phyloP scores from a whole-genome alignment of 2,888 invertebrate genomes.

The Leuctra nigra region DNA sequence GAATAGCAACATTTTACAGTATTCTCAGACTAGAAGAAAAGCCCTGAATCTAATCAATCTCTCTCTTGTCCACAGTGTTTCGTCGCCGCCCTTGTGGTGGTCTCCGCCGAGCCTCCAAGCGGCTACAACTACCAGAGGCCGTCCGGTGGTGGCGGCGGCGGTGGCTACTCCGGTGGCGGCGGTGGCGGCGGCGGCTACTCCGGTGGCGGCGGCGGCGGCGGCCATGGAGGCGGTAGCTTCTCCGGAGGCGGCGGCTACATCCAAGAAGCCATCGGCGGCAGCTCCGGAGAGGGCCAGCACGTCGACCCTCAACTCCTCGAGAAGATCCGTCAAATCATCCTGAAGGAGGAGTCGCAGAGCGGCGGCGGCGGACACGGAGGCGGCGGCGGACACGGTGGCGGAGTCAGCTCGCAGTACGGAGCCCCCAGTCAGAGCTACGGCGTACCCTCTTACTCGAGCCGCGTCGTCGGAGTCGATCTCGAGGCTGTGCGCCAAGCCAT shows the following conservation, averaged over 20 bases:
- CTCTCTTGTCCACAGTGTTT: no score
- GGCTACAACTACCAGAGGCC: slow-evolving; percentile 72
- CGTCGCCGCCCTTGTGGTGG: slow-evolving; percentile 73
- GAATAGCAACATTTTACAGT: no score
- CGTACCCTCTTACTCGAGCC: slow-evolving; percentile 48
- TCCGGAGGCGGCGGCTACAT: slow-evolving; percentile 57
- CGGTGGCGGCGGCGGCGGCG: slow-evolving; percentile 39
- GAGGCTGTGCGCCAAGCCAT: slow-evolving; percentile 82
- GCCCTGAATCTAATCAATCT: background rate
- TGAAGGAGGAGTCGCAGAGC: slow-evolving; percentile 59
- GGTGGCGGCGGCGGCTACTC: slow-evolving; percentile 38
- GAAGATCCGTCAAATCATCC: slow-evolving; percentile 76
- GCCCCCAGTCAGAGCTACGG: slow-evolving; percentile 62
- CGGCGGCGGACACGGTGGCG: slow-evolving; percentile 43
- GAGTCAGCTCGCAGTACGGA: slow-evolving; percentile 59
- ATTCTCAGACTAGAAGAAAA: background rate
- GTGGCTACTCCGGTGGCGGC: slow-evolving; percentile 41
- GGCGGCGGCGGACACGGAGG: slow-evolving; percentile 48
- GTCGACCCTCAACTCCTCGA: slow-evolving; percentile 75
- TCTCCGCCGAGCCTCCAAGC: slow-evolving; percentile 66
- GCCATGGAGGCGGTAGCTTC: slow-evolving; percentile 38
- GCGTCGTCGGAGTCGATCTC: slow-evolving; percentile 77
- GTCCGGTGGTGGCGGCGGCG: slow-evolving; percentile 45
- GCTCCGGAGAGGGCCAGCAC: slow-evolving; percentile 75
- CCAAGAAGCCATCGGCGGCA: slow-evolving; percentile 69